phyloP scores from a whole-genome alignment of 2,888 invertebrate species.

The Resseliella maxima region DNA sequence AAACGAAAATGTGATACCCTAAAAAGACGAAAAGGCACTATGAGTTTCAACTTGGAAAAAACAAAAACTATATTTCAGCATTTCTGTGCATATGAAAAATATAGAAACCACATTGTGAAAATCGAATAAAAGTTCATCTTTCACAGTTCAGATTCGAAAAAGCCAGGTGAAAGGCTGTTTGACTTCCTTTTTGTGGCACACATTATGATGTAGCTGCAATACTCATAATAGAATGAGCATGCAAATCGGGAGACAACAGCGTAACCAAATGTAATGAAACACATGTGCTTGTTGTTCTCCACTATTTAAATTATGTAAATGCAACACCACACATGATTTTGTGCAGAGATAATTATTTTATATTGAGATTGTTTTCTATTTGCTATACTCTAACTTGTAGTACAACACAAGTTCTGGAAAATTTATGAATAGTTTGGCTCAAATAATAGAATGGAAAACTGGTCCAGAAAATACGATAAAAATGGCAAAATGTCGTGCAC shows the following conservation, averaged over 20 bases:
- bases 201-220: background rate
- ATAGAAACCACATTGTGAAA: constrained; percentile 30
- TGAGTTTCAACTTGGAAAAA: background rate
- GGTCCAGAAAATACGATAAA: background rate
- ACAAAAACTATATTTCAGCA: background rate
- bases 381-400: background rate
- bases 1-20: background rate
- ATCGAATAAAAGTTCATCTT: constrained; percentile 19
- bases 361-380: constrained; percentile 41
- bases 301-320: constrained; percentile 42
- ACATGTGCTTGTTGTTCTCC: background rate
- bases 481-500: background rate
- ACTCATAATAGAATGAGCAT: background rate
- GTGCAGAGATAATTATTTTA: constrained; percentile 49
- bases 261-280: background rate
- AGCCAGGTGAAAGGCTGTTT: constrained; percentile 3
- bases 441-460: background rate
- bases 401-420: background rate
- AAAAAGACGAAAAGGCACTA: background rate
- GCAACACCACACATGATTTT: constrained; percentile 42
- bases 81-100: background rate
- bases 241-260: background rate
- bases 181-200: background rate
- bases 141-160: background rate
- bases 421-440: constrained; percentile 31